These are phyloP conservation scores for Canis aureus DNA, from an alignment of 2,113 vertebrate genomes.

Conservation along the genomic window DNA sequence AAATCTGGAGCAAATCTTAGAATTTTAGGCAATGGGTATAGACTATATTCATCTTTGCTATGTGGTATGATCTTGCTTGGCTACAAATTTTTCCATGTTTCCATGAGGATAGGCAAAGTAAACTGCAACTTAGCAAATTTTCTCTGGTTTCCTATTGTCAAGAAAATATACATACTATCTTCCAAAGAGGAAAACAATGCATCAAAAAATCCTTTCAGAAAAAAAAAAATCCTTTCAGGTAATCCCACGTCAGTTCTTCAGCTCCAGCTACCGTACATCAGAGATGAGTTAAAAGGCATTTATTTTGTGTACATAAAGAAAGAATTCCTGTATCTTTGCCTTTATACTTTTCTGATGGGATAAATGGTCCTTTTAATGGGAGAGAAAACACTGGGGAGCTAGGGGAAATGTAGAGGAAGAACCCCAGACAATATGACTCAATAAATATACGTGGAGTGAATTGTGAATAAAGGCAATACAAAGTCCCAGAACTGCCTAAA, in stretches of 20 bases:
- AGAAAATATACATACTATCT: constrained; percentile 34
- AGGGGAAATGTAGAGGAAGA: constrained; percentile 6
- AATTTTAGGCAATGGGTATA: constrained; percentile 77
- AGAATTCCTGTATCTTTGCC: constrained; percentile 46
- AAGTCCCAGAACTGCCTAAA: constrained; percentile 48
- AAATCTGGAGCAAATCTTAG: constrained; percentile 78
- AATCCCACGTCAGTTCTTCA: background rate
- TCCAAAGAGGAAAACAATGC: background rate
- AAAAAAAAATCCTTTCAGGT: background rate
- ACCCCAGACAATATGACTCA: constrained; percentile 37
- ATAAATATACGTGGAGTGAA: constrained; percentile 54
- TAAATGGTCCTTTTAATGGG: constrained; percentile 67
- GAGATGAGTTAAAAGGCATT: constrained; percentile 47
- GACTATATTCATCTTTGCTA: constrained; percentile 80
- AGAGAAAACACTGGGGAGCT: background rate
- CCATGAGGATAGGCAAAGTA: constrained; percentile 74
- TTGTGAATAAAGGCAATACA: constrained; percentile 26
- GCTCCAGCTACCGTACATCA: background rate
- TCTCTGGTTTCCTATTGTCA: constrained; percentile 63
- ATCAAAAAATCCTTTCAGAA: constrained; percentile 45
- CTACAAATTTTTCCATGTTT: constrained; percentile 78
- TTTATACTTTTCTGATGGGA: constrained; percentile 44
- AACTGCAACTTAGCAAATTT: constrained; percentile 64
- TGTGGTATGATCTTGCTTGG: constrained; percentile 78
- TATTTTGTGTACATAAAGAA: constrained; percentile 43